Base-by-base conservation (phyloP, 2,888 invertebrate species). In the Heliothis peltigera region DNA sequence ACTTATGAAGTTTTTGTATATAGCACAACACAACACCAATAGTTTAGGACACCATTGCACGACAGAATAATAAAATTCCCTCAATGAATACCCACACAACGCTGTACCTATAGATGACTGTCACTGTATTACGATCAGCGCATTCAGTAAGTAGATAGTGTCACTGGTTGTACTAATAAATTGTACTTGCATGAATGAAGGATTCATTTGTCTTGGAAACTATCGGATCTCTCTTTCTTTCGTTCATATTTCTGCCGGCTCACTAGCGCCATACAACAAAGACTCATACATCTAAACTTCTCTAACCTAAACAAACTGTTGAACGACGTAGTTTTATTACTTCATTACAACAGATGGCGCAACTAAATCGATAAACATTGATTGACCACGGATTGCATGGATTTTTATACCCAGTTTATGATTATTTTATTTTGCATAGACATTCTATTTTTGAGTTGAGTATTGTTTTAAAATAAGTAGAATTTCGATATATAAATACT, bases 211-310 rank as follows among this genome's bases (percentile, higher is more conserved):
- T 22, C 5, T 32, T 54, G 53, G 52, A 39, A 77, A 77, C 68
- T 63, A 61, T 84, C 80, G 79, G 79, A 70, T 77, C 67, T 92
- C 92, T 91, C 92, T 87, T 75, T 93, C 84, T 56, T 73, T 70
- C 88, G 54, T 49, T 39, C n/a, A 25, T 15, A 35, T 52, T n/a
- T 62, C 48, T 22, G 49, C 35, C 43, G 32, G 17, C 12, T 64
- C 67, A 76, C 72, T 80, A 77, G 76, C 80, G 84, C 84, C 78
- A 79, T 54, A 43, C 47, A 47, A 63, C 54, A 46, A 28, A 55
- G 28, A 54, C 19, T 12, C 17, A 46, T 52, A 47, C 39, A 56
- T 73, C 70, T 75, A 35, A 32, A 15, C 8, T 19, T 44, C 7
- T 39, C 15, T 35, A 6, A 1, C 18, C 25, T 32, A 8, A 47